phyloP scores from a whole-genome alignment of 2,888 invertebrate species.

The Leptopterna dolabrata region DNA sequence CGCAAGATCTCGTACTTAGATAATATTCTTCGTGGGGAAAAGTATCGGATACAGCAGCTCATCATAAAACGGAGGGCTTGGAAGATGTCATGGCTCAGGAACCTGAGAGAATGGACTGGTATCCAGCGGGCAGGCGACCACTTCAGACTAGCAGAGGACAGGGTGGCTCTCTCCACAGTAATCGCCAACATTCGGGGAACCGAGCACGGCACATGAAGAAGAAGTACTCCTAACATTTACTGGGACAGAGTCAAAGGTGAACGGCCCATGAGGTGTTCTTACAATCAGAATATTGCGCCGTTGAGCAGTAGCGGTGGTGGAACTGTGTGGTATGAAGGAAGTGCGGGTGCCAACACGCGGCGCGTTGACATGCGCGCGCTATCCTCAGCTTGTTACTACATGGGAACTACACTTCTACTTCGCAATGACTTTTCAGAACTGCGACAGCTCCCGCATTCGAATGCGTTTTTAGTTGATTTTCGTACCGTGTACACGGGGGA shows the following conservation, averaged over 20 bases:
- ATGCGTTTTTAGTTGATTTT: slow-evolving; percentile 27
- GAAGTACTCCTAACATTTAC: too few relatives aligned
- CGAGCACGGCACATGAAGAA: too few relatives aligned
- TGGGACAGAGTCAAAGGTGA: not conserved
- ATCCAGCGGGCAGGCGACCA: too few relatives aligned
- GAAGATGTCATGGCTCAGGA: too few relatives aligned
- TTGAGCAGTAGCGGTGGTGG: not conserved
- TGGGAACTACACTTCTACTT: slow-evolving; percentile 35
- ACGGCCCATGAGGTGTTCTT: not conserved
- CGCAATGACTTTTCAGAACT: slow-evolving; percentile 16
- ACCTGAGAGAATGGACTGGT: too few relatives aligned
- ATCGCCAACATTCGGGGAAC: too few relatives aligned
- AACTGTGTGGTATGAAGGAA: slow-evolving; percentile 10
- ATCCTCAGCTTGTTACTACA: slow-evolving; percentile 16
- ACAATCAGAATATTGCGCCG: not conserved
- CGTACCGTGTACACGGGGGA: slow-evolving; percentile 1
- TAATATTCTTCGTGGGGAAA: too few relatives aligned
- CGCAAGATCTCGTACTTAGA: too few relatives aligned
- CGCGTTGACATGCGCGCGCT: slow-evolving; percentile 18
- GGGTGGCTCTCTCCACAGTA: too few relatives aligned
- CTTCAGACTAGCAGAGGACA: too few relatives aligned
- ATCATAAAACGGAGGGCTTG: too few relatives aligned
- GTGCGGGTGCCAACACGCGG: not conserved
- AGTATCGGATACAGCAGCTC: too few relatives aligned
- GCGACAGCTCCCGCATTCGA: not conserved